Evolutionary conservation across 2,113 vertebrate genomes (phyloP).

Genomic region (Chaetura pelagica): DNA sequence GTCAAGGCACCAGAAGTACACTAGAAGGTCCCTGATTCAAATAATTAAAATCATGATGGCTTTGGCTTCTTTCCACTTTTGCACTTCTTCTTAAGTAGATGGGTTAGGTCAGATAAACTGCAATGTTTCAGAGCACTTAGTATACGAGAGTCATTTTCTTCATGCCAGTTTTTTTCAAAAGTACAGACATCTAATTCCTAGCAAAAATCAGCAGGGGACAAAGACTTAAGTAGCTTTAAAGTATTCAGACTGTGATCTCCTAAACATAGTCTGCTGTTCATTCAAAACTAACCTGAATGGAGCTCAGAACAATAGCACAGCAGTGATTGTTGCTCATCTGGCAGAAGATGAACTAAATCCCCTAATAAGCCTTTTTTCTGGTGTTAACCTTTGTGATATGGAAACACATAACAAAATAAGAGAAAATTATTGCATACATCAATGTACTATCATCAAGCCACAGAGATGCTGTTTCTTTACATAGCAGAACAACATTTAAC

Average conservation of each 20-base stretch:
- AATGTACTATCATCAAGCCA: not conserved
- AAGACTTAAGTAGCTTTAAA: not conserved
- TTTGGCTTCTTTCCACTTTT: conserved; percentile 7
- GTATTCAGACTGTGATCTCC: not conserved
- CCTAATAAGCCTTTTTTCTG: not conserved
- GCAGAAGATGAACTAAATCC: not conserved
- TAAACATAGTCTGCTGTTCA: not conserved
- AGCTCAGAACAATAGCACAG: not conserved
- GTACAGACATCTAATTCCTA: not conserved
- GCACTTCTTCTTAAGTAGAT: not conserved
- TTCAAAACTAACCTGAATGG: not conserved
- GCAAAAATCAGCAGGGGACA: not conserved
- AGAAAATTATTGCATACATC: not conserved
- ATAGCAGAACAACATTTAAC: not conserved
- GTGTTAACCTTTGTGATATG: not conserved
- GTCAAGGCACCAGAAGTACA: not conserved
- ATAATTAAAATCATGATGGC: not conserved
- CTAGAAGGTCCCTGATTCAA: not conserved
- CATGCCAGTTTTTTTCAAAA: not conserved
- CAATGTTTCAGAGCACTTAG: not conserved
- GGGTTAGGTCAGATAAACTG: not conserved
- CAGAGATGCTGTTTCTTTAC: not conserved
- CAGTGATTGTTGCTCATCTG: not conserved
- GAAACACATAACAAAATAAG: not conserved
- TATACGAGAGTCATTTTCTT: not conserved